Percentiles rank a stretch among this genome's conserved stretches.
These are phyloP conservation scores for Heliconius ethilla DNA, from an alignment of 2,888 invertebrate species.

Conservation along the genomic window DNA sequence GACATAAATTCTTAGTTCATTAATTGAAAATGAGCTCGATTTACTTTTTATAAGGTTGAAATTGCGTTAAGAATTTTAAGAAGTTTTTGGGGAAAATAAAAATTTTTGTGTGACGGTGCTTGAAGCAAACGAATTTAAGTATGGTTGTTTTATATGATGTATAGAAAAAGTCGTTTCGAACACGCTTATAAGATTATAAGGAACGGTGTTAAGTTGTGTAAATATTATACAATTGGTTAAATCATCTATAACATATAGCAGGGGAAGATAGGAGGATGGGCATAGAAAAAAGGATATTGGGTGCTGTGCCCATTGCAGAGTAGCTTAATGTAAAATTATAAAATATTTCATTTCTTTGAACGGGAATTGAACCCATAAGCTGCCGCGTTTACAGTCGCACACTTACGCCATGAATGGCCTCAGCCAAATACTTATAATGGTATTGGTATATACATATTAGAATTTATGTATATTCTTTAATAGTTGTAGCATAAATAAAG, in stretches of 20 bases:
- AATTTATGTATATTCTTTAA: not conserved
- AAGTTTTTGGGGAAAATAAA: constrained; percentile 44
- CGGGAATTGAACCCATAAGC: too few species aligned
- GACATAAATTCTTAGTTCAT: not conserved
- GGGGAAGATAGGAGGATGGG: not conserved
- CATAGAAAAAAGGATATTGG: not conserved
- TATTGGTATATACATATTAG: not conserved
- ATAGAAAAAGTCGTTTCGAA: constrained; percentile 41
- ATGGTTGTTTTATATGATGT: constrained; percentile 51
- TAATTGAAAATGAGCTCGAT: constrained; percentile 20
- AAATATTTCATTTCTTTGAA: too few species aligned
- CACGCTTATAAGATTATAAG: constrained; percentile 12
- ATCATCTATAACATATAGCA: not conserved
- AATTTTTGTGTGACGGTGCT: constrained; percentile 51
- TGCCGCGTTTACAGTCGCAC: too few species aligned
- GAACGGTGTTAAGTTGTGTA: constrained; percentile 22
- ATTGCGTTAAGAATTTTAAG: not conserved
- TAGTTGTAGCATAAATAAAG: not conserved
- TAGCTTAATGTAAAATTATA: too few species aligned
- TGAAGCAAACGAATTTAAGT: constrained; percentile 61
- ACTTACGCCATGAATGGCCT: too few species aligned
- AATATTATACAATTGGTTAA: constrained; percentile 4
- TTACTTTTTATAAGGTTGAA: not conserved
- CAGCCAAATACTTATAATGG: not conserved
- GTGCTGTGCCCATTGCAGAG: not conserved